Conservation (phyloP, 2,797 vertebrate genomes). For the Chloroceryle amazona region DNA sequence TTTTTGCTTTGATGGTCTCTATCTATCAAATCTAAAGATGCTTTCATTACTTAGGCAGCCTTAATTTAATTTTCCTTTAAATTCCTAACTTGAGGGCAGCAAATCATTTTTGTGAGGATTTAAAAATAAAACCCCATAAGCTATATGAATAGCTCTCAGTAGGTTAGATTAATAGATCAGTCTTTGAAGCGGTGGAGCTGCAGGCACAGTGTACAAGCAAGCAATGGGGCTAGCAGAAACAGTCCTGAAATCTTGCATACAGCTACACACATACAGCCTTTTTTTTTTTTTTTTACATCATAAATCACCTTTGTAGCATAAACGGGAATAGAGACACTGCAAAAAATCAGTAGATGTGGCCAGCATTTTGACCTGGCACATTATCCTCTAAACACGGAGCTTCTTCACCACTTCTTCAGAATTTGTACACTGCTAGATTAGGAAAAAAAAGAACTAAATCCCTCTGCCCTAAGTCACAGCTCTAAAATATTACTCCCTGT, state of each 20-base stretch:
- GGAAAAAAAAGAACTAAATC: not conserved
- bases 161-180: not conserved
- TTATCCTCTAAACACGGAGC: not conserved
- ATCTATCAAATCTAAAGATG: constrained; percentile 41
- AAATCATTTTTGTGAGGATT: constrained; percentile 33
- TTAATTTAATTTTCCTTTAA: constrained; percentile 68
- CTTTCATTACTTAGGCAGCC: constrained; percentile 44
- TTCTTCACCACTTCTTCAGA: not conserved
- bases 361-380: not conserved
- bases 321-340: not conserved
- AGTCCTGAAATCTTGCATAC: not conserved
- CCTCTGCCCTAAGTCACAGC: not conserved
- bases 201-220: not conserved
- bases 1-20: constrained; percentile 38
- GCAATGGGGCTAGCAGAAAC: not conserved
- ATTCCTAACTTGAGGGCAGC: constrained; percentile 46
- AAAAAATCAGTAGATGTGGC: not conserved
- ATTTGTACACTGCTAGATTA: not conserved
- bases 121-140: constrained; percentile 44
- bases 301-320: not conserved
- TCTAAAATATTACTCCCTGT: not conserved
- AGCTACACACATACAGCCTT: not conserved
- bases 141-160: not conserved
- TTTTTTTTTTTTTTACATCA: not conserved
- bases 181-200: constrained; percentile 59